Percentiles rank a stretch among this genome's conserved stretches.
phyloP scores from a whole-genome alignment of 2,888 invertebrate genomes.

The Allolobophora icterica region DNA sequence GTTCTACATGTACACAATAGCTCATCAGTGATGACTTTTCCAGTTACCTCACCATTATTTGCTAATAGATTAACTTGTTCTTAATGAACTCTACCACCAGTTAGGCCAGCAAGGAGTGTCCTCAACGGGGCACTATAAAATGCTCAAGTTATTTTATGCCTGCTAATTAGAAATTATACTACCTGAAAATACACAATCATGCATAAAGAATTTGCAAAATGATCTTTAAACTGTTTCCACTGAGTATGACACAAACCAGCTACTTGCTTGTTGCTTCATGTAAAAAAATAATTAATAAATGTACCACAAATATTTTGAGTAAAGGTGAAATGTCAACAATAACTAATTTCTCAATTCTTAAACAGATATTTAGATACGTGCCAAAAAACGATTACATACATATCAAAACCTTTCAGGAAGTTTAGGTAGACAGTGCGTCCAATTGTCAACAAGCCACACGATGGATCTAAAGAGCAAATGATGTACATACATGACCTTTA shows the following conservation, averaged over 20 bases:
- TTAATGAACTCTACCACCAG: background rate
- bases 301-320: background rate
- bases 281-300: background rate
- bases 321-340: background rate
- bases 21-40: too few species aligned
- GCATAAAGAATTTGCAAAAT: constrained; percentile 17
- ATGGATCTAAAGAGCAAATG: constrained; percentile 49
- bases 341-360: background rate
- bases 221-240: background rate
- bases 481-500: background rate
- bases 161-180: background rate
- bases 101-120: background rate
- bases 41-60: too few species aligned
- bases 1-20: too few species aligned
- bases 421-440: constrained; percentile 54
- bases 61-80: too few species aligned
- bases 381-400: constrained; percentile 13
- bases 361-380: background rate
- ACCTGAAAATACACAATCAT: background rate
- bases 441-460: constrained; percentile 51
- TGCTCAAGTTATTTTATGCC: background rate
- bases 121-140: background rate
- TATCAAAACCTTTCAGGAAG: constrained; percentile 47
- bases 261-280: background rate
- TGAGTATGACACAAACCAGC: background rate